These are phyloP conservation scores for Aphelenchoides avenae DNA, from an alignment of 1,140 invertebrate genomes.

Conservation along the genomic window DNA sequence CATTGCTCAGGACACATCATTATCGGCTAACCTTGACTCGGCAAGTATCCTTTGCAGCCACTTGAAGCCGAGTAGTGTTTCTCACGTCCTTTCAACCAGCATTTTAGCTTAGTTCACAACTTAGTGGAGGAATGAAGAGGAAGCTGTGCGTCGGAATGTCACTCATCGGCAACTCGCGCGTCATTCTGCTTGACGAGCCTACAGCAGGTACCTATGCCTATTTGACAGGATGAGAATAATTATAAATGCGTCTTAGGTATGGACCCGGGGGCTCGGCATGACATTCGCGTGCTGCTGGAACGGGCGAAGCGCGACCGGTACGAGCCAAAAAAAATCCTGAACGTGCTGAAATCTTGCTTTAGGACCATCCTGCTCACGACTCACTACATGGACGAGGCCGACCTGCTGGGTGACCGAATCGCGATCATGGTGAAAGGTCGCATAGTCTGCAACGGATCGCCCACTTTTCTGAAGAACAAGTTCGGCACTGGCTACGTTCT, in stretches of 20 bases:
- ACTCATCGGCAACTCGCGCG: constrained; percentile 63
- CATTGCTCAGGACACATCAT: constrained; percentile 20
- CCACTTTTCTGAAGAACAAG: constrained; percentile 66
- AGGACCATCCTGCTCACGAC: constrained; percentile 72
- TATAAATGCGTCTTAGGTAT: no score
- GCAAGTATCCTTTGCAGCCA: constrained; percentile 17
- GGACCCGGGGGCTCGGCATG: constrained; percentile 64
- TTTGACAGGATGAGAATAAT: no score
- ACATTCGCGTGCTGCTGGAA: constrained; percentile 64
- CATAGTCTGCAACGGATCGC: constrained; percentile 67
- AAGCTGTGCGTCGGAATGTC: constrained; percentile 64
- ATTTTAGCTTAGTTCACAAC: constrained; percentile 41
- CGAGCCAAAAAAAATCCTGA: constrained; percentile 15
- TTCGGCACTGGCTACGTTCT: constrained; percentile 48
- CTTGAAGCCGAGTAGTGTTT: no score
- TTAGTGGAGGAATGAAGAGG: constrained; percentile 63
- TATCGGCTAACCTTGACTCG: constrained; percentile 13
- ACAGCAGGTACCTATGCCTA: no score
- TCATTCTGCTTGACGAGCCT: constrained; percentile 66
- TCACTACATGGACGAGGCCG: constrained; percentile 97
- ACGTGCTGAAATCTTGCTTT: constrained; percentile 14
- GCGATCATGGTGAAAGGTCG: constrained; percentile 67
- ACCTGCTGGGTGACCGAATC: constrained; percentile 72
- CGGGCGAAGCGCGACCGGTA: constrained; percentile 53
- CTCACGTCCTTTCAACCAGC: no score